phyloP scores from a whole-genome alignment of 2,888 invertebrate genomes.

The Aleiodes testaceus region DNA sequence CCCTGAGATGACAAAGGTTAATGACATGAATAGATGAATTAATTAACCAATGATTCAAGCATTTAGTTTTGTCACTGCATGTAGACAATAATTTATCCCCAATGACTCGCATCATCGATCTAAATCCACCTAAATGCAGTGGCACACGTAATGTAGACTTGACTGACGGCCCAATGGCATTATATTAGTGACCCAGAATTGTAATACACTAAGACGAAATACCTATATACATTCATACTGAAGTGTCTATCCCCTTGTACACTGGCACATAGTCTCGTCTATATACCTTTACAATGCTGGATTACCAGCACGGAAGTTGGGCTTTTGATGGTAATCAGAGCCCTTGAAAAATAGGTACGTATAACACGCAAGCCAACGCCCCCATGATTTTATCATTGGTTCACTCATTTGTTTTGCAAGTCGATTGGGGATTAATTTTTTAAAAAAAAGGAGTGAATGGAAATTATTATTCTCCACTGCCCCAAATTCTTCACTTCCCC shows the following conservation, averaged over 20 bases:
- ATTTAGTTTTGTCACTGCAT: too few relatives aligned
- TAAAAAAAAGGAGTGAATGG: background rate
- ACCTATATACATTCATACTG: too few relatives aligned
- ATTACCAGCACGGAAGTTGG: conserved; percentile 38
- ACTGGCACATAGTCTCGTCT: conserved; percentile 10
- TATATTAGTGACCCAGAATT: too few relatives aligned
- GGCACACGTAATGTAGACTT: conserved; percentile 29
- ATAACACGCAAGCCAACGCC: conserved; percentile 34
- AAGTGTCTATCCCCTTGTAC: background rate
- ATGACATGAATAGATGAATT: too few relatives aligned
- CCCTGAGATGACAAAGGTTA: too few relatives aligned
- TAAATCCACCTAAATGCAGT: conserved; percentile 29
- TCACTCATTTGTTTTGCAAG: conserved; percentile 26
- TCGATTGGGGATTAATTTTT: background rate
- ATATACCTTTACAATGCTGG: conserved; percentile 35
- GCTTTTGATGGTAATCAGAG: conserved; percentile 36
- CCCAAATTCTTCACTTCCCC: too few relatives aligned
- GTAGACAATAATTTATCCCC: too few relatives aligned
- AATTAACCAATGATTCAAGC: too few relatives aligned
- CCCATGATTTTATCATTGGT: conserved; percentile 22
- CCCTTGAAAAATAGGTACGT: conserved; percentile 37
- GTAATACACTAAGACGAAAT: too few relatives aligned
- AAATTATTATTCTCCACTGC: background rate
- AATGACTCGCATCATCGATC: conserved; percentile 29
- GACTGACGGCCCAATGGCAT: too few relatives aligned